Conservation (phyloP, 2,797 vertebrate genomes). For the Nothura maculosa region DNA sequence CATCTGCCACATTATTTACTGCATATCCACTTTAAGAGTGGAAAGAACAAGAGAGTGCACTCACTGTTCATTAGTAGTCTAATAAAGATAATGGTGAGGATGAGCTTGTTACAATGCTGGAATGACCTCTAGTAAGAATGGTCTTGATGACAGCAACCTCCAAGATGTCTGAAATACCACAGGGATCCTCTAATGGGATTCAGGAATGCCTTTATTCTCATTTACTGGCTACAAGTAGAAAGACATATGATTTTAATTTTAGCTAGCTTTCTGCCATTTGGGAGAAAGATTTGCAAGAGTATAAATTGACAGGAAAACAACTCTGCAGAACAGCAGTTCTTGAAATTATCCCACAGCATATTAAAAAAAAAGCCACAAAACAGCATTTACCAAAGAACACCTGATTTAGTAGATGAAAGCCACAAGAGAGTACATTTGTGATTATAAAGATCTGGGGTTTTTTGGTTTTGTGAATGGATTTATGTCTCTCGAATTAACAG, state of each 20-base stretch:
- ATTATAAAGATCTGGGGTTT: neutral
- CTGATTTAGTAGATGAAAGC: neutral
- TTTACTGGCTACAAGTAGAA: slow-evolving; percentile 23
- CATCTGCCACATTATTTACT: neutral
- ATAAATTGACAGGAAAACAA: neutral
- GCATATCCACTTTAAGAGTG: neutral
- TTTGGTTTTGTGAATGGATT: neutral
- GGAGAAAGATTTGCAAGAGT: neutral
- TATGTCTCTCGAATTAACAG: neutral
- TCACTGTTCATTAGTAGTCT: neutral
- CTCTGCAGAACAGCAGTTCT: neutral
- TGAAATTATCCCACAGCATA: neutral
- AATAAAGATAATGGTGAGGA: neutral
- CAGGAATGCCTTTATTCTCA: slow-evolving; percentile 31
- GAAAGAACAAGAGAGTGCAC: rapidly evolving
- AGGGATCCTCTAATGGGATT: slow-evolving; percentile 23
- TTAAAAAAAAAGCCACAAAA: rapidly evolving
- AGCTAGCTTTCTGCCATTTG: slow-evolving; percentile 27
- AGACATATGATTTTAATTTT: slow-evolving; percentile 57
- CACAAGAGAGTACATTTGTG: neutral
- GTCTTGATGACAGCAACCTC: slow-evolving; percentile 38
- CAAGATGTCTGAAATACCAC: slow-evolving; percentile 43
- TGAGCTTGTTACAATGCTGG: neutral
- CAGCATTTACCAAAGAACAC: neutral
- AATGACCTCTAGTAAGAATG: neutral